Evolutionary conservation across 1,140 invertebrate species (phyloP).

Genomic region (Heliconius hermathena): DNA sequence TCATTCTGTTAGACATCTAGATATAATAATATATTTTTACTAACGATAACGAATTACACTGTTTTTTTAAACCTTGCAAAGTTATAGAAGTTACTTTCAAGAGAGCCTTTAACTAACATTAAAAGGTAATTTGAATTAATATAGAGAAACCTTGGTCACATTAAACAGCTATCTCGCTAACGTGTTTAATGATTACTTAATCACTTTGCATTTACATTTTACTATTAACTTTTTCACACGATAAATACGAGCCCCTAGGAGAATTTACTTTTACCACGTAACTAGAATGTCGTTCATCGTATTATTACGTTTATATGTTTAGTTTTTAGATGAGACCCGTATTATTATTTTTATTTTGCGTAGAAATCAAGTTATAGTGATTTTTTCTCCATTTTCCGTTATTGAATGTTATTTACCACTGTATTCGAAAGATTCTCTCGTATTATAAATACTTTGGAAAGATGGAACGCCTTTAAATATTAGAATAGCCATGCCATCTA

Average conservation of each 20-base stretch:
- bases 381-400: too few species aligned
- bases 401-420: too few species aligned
- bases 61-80: neutral
- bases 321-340: neutral
- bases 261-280: neutral
- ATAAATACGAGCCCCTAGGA: neutral
- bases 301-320: neutral
- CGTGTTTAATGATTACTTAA: constrained; percentile 18
- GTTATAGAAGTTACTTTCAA: neutral
- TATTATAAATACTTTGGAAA: too few species aligned
- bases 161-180: constrained; percentile 1
- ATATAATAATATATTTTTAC: too few species aligned
- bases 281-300: neutral
- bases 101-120: neutral
- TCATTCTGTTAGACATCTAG: too few species aligned
- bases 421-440: too few species aligned
- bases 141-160: constrained; percentile 10
- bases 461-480: too few species aligned
- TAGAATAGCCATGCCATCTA: too few species aligned
- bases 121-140: constrained; percentile 3
- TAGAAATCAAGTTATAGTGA: too few species aligned
- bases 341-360: too few species aligned
- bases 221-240: constrained; percentile 18
- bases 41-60: too few species aligned
- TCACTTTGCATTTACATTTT: constrained; percentile 3